Evolutionary conservation across 2,113 vertebrate species (phyloP).

Genomic region (Bujurquina vittata): DNA sequence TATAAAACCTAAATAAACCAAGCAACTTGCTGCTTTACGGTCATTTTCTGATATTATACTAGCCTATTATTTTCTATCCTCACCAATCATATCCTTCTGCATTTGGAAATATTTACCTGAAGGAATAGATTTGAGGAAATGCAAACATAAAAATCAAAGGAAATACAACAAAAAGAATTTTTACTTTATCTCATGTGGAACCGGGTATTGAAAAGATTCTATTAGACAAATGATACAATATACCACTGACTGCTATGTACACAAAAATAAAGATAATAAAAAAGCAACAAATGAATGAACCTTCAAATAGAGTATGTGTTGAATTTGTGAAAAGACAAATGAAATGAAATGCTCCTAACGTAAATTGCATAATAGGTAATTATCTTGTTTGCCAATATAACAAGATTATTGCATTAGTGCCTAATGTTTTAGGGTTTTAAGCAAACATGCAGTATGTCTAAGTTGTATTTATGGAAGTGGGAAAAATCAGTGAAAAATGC

Average conservation of each 20-base stretch:
- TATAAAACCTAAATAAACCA: not conserved
- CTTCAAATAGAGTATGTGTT: not conserved
- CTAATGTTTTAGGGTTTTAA: not conserved
- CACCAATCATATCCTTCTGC: not conserved
- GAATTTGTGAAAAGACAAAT: not conserved
- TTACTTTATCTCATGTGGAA: not conserved
- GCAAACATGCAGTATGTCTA: not conserved
- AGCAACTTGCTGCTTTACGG: not conserved
- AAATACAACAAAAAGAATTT: not conserved
- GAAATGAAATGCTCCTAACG: not conserved
- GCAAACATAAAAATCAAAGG: not conserved
- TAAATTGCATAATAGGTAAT: not conserved
- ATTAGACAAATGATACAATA: not conserved
- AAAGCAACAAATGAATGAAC: not conserved
- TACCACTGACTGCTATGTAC: not conserved
- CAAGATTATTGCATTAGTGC: not conserved
- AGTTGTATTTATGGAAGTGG: not conserved
- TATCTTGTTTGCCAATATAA: not conserved
- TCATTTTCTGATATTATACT: not conserved
- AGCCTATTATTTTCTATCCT: not conserved
- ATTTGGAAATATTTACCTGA: not conserved
- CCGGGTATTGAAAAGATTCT: not conserved
- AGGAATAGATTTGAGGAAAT: not conserved
- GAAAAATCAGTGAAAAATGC: not conserved
- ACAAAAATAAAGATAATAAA: not conserved